Conservation (phyloP, 2,113 vertebrate species). For the Sclerurus mexicanus region DNA sequence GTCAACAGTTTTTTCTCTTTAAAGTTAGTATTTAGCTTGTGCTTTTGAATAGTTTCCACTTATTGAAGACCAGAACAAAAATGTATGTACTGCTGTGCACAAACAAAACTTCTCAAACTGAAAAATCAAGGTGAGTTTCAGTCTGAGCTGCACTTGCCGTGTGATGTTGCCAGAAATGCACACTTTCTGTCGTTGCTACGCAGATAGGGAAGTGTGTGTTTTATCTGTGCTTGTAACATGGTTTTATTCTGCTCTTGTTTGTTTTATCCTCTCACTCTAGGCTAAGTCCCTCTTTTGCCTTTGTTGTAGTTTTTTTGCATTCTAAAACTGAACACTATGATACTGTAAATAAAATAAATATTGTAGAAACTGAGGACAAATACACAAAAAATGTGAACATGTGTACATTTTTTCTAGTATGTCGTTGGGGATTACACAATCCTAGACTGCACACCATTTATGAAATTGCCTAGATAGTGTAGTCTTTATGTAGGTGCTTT, state of each 20-base stretch:
- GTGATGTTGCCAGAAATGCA: not conserved
- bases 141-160: not conserved
- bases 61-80: not conserved
- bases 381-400: not conserved
- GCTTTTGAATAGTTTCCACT: not conserved
- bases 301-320: not conserved
- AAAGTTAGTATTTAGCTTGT: not conserved
- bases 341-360: not conserved
- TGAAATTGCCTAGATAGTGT: not conserved
- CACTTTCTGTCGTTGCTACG: not conserved
- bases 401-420: not conserved
- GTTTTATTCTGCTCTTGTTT: not conserved
- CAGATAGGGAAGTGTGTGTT: not conserved
- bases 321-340: not conserved
- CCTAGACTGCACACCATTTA: not conserved
- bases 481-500: not conserved
- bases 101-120: not conserved
- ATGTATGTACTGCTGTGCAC: not conserved
- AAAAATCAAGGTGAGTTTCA: not conserved
- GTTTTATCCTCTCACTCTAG: not conserved
- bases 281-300: not conserved
- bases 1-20: not conserved
- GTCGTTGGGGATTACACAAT: not conserved
- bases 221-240: not conserved
- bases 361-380: not conserved